Evolutionary conservation across 2,888 invertebrate genomes (phyloP).

Genomic region (Torymus auratus): DNA sequence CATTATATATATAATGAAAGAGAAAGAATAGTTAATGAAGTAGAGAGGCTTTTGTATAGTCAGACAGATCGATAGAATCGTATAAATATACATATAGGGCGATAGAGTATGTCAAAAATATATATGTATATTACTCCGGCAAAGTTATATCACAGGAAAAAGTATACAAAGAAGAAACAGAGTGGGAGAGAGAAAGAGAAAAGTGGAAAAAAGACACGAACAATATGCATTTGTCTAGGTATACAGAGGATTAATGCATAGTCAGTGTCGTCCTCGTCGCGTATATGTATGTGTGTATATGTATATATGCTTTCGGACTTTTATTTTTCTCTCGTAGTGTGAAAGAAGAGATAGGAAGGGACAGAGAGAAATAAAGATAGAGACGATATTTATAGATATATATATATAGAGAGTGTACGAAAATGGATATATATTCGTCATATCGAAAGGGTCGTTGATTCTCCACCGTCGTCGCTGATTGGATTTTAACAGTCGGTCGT

Average conservation of each 20-base stretch:
- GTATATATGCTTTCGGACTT: too few relatives aligned
- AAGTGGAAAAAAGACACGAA: slow-evolving; percentile 3
- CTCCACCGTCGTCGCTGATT: slow-evolving; percentile 26
- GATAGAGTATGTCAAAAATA: too few relatives aligned
- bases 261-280: too few relatives aligned
- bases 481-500: not conserved
- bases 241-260: too few relatives aligned
- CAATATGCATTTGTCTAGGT: not conserved
- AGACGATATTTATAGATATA: too few relatives aligned
- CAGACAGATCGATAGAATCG: too few relatives aligned
- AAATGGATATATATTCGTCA: slow-evolving; percentile 21
- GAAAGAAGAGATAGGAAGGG: not conserved
- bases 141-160: too few relatives aligned
- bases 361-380: too few relatives aligned
- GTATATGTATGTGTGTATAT: too few relatives aligned
- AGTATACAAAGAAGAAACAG: not conserved
- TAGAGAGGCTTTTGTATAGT: not conserved
- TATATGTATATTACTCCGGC: too few relatives aligned
- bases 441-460: slow-evolving; percentile 26
- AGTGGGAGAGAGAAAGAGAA: not conserved
- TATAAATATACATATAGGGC: too few relatives aligned
- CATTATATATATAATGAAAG: slow-evolving; percentile 11
- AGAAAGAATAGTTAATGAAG: slow-evolving; percentile 10
- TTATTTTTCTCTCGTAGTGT: not conserved
- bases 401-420: not conserved